Base-by-base conservation (phyloP, 2,797 vertebrate genomes). In the Dipus sagitta region DNA sequence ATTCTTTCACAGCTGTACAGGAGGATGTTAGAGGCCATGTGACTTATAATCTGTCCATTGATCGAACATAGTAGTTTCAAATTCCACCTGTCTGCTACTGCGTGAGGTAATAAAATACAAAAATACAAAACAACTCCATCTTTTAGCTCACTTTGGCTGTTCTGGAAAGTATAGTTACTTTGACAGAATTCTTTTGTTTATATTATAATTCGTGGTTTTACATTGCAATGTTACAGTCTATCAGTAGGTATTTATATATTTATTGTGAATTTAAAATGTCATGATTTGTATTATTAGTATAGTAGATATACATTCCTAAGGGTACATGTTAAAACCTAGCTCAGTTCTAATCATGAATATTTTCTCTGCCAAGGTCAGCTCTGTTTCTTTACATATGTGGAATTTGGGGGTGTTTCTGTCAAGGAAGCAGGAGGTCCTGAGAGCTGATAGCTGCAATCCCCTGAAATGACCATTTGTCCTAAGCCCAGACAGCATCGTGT, bases 401-500 rank as follows among this genome's bases (percentile, higher is more conserved):
- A 26, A 34, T 58, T 47, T 74, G 68, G 32, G 18, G 12, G 23
- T 1, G 11, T 23, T 70, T 30, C 4, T 13, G n/a, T 18, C 38
- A 47, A 26, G 21, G 58, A 34, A 52, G 13, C 30, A 32, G 32
- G 32, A 10, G 18, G 20, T 30, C 20, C 32, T 60, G 9, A 38
- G 3, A 77, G 26, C 3, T 8, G 14, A 3, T 1, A 28, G 23
- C 9, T 71, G 42, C 24, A 70, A 47, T n/a, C 2, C 24, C 74
- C 30, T 23, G 26, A 30, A 8, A 3, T 74, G 0, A 0, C 26
- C 13, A 2, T 30, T n/a, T n/a, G 2, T 2, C 21, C 6, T 30
- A 3, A 67, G 28, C 32, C 20, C 14, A 34, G 17, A 20, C 3
- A 14, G 17, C 12, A n/a, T 20, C 6, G 0, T 2, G 1, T 18